Conservation (phyloP, 2,113 vertebrate species). For the Tamias sibiricus region DNA sequence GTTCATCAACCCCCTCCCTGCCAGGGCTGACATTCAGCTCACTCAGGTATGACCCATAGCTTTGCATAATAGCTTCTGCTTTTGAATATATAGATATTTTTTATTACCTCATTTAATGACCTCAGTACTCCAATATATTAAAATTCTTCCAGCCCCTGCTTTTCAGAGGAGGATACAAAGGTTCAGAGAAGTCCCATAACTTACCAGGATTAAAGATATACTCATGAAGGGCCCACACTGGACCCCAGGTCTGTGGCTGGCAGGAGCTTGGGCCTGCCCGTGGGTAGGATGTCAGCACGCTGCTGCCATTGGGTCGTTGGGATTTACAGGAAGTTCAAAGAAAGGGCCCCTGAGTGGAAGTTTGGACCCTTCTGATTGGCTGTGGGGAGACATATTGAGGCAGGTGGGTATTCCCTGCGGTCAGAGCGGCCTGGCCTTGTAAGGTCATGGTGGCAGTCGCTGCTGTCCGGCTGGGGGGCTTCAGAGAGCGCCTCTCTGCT, state of each 20-base stretch:
- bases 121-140: neutral
- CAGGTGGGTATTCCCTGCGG: neutral
- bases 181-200: neutral
- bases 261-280: neutral
- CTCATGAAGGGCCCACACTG: accelerated
- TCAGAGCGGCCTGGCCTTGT: neutral
- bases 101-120: neutral
- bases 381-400: neutral
- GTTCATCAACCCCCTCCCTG: neutral
- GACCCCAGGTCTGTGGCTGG: neutral
- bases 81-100: neutral
- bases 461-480: neutral
- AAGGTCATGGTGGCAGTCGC: neutral
- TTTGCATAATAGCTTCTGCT: neutral
- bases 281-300: no score
- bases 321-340: neutral
- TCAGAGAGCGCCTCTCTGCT: neutral
- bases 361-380: neutral
- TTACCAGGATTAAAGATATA: neutral
- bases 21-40: neutral
- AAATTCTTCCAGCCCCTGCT: neutral
- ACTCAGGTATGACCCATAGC: neutral
- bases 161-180: neutral
- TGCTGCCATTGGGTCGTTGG: neutral
- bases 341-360: neutral